Evolutionary conservation across 1,140 invertebrate species (phyloP), one percentile per base, ranked within the genome.

Genomic region (Magallana gigas): DNA sequence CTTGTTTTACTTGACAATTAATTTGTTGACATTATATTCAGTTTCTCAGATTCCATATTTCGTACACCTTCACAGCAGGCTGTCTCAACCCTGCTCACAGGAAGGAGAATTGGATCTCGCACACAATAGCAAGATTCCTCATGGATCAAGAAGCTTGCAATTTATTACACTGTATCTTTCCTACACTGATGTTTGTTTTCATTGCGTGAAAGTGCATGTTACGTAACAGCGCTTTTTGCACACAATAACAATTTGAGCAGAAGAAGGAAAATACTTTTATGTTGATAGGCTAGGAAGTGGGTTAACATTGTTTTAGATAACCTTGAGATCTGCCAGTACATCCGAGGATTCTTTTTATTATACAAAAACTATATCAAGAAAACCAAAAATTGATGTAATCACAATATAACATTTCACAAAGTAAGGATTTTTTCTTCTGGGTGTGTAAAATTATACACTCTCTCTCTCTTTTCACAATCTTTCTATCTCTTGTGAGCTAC

Each of bases 1-100:
- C 68, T 76, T 76, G 68, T 76, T 76, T 76, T 76, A 76, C 68
- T 76, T 76, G 68, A 76, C 68, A 76, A 76, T 76, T 76, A 76
- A 76, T 76, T 76, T 76, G 68, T 76, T 76, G 68, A 76, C 68
- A 76, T 76, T 76, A 29, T 76, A 36, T 76, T 76, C 68, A 76
- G 68, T 76, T 76, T 76, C 68, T 76, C 68, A 36, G 68, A 76
- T 76, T 76, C 68, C 23, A 18, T 29, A 29, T 48, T 36, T 76
- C 11, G 4, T 29, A 76, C 68, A 76, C 68, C 68, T 76, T 76
- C 68, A 12, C 68, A 76, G 68, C 68, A 76, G 18, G 68, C 12
- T 76, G 68, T 29, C 68, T 29, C 23, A 76, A 23, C 18, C 68
- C 5, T 76, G 68, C 68, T 76, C 68, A 76, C 68, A 14, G 14